Evolutionary conservation across 2,888 invertebrate species (phyloP).

Genomic region (Lissocephala sabroskyi): DNA sequence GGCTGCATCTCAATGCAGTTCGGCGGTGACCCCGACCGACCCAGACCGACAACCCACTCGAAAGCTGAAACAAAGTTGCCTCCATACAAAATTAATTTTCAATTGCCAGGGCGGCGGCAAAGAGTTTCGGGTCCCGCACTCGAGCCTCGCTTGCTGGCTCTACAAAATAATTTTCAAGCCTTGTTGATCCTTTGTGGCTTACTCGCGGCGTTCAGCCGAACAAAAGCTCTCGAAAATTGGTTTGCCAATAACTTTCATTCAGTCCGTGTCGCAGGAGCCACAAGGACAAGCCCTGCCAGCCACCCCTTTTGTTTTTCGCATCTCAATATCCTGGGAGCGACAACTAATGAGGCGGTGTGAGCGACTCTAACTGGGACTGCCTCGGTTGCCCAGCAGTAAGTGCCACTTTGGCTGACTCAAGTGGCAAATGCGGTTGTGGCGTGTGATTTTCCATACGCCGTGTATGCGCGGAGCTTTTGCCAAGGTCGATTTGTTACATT

Average conservation of each 20-base stretch:
- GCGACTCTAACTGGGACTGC: constrained; percentile 17
- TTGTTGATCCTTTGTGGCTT: constrained; percentile 65
- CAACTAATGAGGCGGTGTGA: constrained; percentile 32
- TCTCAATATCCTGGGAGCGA: constrained; percentile 19
- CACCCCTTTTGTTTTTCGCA: constrained; percentile 55
- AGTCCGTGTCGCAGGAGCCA: background rate
- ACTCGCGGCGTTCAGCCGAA: constrained; percentile 53
- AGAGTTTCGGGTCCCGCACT: constrained; percentile 10
- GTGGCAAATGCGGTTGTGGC: background rate
- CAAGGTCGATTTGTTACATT: constrained; percentile 70
- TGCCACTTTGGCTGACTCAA: constrained; percentile 32
- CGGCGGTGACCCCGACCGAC: too few relatives aligned
- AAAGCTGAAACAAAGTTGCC: constrained; percentile 49
- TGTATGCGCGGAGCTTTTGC: constrained; percentile 49
- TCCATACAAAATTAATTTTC: constrained; percentile 44
- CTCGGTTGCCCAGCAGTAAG: constrained; percentile 40
- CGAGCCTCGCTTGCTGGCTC: constrained; percentile 39
- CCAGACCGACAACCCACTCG: constrained; percentile 28
- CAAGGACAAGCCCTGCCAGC: constrained; percentile 9
- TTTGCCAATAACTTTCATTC: constrained; percentile 44
- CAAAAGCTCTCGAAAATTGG: constrained; percentile 62
- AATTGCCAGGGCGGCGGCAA: constrained; percentile 10
- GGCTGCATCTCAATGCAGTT: background rate
- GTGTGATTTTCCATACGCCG: constrained; percentile 29
- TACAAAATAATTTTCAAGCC: constrained; percentile 56